Base-by-base conservation (phyloP, 2,113 vertebrate species). In the Megaceryle maxima region DNA sequence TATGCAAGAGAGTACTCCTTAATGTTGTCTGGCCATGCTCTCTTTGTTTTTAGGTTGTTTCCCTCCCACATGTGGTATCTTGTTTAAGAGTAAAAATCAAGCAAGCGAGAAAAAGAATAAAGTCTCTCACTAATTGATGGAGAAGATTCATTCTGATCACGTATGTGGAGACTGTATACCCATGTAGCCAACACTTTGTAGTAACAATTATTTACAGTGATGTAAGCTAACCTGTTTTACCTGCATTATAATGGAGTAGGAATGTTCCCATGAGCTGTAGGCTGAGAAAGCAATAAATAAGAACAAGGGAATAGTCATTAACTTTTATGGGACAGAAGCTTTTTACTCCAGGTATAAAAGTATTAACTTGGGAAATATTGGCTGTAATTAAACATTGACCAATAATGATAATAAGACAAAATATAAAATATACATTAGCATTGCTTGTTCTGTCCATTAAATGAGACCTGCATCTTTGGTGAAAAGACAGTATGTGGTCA, bases 141-240 rank as follows among this genome's bases (percentile, higher is more conserved):
- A 73, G n/a, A 37, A 67, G 25, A n/a, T 89, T 19, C 51, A 12
- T 80, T 92, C 29, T 46, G 14, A 64, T 89, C 31, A 29, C 5
- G 13, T 39, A 18, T 35, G 18, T 69, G 73, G 28, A 66, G 46
- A 59, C 37, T 50, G 5, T 62, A 44, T 74, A 62, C 2, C 9
- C 15, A 63, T 0, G 0, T 41, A 83, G 68, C 35, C 41, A 88
- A 25, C 21, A 50, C 39, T 81, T 91, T 74, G 88, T 73, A 83
- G 44, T 89, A 70, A 84, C 50, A 13, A 20, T 74, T 80, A 57
- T 91, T 83, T 94, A 69, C 77, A 37, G 24, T 6, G 9, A 6
- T 31, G 68, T 62, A 55, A 87, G 68, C 55, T 83, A 88, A 92
- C 80, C 73, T 78, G 87, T 92, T 95, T 87, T 84, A 77, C 77